A percentile compares a stretch with the other conserved stretches of the same genome.
Conservation (phyloP, 2,113 vertebrate genomes). For the Elgaria multicarinata region DNA sequence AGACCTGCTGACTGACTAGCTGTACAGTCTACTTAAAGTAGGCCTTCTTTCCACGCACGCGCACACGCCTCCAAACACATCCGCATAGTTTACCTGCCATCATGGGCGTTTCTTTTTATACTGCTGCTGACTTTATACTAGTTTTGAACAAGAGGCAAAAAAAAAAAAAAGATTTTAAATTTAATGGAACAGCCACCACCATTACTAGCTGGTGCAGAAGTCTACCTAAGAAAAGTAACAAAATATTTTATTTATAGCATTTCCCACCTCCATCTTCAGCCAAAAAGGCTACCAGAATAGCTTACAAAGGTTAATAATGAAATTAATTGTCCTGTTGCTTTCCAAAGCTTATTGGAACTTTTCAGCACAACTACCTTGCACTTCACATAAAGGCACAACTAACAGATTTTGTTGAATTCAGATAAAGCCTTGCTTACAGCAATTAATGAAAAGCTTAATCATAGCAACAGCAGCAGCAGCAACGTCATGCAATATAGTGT, state of each 20-base stretch:
- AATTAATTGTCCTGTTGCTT: conserved; percentile 1
- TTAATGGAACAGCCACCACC: conserved; percentile 26
- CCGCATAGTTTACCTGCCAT: conserved; percentile 71
- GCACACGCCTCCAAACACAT: conserved; percentile 71
- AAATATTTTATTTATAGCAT: background rate
- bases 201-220: conserved; percentile 21
- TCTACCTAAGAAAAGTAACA: background rate
- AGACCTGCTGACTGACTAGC: conserved; percentile 82
- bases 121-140: conserved; percentile 23
- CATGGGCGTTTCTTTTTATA: conserved; percentile 60
- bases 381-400: background rate
- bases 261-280: too few relatives aligned
- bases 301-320: too few relatives aligned
- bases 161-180: background rate
- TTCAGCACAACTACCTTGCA: background rate
- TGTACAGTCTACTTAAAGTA: conserved; percentile 68
- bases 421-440: conserved; percentile 5
- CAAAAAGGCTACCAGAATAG: too few relatives aligned
- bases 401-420: background rate
- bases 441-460: background rate
- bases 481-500: too few relatives aligned
- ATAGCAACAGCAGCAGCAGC: too few relatives aligned
- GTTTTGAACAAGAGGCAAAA: background rate
- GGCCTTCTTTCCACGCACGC: conserved; percentile 62
- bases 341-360: background rate